Base-by-base conservation (phyloP, 2,888 invertebrate genomes). In the Colostygia pectinataria region DNA sequence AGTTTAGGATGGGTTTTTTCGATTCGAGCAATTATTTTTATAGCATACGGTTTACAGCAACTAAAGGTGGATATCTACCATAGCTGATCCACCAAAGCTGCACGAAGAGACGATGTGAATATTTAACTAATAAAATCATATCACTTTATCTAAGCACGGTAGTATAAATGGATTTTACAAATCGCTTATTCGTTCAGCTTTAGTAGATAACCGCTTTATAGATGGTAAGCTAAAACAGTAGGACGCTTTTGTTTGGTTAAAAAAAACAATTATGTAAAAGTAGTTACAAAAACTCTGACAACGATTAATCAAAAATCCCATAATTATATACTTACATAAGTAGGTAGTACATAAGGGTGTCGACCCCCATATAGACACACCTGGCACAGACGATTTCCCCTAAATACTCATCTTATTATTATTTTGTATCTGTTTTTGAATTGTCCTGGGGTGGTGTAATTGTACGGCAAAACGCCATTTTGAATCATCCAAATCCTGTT, bases 391-490 rank as follows among this genome's bases (percentile, higher is more conserved):
- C 75, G 72, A 69, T 76, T 84, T 83, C 83, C 78, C 83, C 74
- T 68, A 66, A 64, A 65, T 71, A 66, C 77, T 75, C 80, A 72
- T 76, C 78, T 77, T 87, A 88, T 89, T 88, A 89, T 89, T 88
- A 88, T 82, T 83, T 86, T 86, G 88, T 90, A 87, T 90, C 89
- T 90, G 87, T 88, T 88, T 86, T 77, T 88, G 87, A 88, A 87
- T 85, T 77, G 82, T 79, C 77, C 76, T 71, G 84, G 89, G 88
- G 86, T 83, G 78, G 76, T 80, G 82, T 87, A 88, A 88, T 88
- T 85, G 87, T 84, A 73, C 70, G 72, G 72, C 78, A 82, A 52
- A 83, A 80, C 87, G 89, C 86, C 84, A 87, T 88, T 82, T 90
- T 89, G 84, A 71, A 83, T 79, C 75, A 68, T 66, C 68, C 4